These are phyloP conservation scores for Xestia sexstrigata DNA, from an alignment of 2,888 invertebrate species.

Conservation along the genomic window DNA sequence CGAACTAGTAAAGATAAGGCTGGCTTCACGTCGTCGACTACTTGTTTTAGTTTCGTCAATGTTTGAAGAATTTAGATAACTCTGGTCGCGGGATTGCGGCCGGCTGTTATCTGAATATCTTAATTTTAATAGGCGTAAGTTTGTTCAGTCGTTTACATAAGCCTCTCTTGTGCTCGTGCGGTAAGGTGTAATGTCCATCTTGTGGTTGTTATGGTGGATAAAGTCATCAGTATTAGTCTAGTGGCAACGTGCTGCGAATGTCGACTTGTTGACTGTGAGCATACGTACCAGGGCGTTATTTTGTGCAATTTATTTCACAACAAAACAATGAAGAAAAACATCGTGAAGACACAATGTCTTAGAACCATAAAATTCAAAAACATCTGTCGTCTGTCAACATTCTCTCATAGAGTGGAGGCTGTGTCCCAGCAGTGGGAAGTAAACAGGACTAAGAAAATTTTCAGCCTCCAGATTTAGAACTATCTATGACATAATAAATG, in stretches of 20 bases:
- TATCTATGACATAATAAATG: constrained; percentile 26
- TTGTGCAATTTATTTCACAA: background rate
- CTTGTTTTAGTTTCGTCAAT: constrained; percentile 77
- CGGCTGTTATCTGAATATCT: constrained; percentile 58
- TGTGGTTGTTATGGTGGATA: background rate
- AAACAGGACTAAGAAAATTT: background rate
- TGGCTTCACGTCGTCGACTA: constrained; percentile 67
- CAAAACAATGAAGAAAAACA: background rate
- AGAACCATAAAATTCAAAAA: background rate
- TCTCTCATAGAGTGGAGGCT: background rate
- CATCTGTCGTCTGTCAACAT: background rate
- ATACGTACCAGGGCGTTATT: background rate
- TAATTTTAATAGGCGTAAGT: constrained; percentile 55
- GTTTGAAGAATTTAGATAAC: constrained; percentile 73
- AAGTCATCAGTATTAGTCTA: background rate
- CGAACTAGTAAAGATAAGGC: constrained; percentile 76
- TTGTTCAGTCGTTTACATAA: constrained; percentile 37
- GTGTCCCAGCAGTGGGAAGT: background rate
- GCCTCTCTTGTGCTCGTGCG: constrained; percentile 7
- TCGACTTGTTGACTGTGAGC: background rate
- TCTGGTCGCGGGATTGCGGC: constrained; percentile 46
- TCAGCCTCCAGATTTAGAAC: constrained; percentile 5
- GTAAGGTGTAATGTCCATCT: constrained; percentile 25
- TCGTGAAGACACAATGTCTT: background rate
- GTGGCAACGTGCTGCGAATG: background rate